Evolutionary conservation across 2,113 vertebrate species (phyloP).

Genomic region (Chionodraco myersi): DNA sequence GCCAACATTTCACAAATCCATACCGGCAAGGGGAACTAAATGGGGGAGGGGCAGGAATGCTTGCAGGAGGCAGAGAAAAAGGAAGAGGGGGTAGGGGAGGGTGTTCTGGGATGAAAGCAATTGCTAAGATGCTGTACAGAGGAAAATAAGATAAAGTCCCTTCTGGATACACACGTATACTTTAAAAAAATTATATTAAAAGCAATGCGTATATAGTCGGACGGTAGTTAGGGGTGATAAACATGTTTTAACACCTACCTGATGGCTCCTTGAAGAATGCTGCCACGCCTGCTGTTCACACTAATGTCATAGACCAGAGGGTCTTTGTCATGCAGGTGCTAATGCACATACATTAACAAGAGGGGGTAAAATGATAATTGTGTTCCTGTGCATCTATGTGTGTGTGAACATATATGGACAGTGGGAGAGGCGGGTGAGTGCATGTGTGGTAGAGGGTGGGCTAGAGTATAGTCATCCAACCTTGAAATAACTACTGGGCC

Average conservation of each 20-base stretch:
- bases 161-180: conserved; percentile 2
- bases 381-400: conserved; percentile 8
- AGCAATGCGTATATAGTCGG: background rate
- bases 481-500: conserved; percentile 60
- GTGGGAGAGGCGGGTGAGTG: background rate
- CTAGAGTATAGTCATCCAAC: conserved; percentile 42
- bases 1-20: conserved; percentile 73
- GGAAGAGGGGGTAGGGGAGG: conserved; percentile 36
- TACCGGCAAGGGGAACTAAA: conserved; percentile 50
- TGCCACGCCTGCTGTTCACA: conserved; percentile 52
- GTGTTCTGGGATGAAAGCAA: conserved; percentile 58
- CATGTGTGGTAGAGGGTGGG: background rate
- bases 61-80: conserved; percentile 62
- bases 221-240: conserved; percentile 2
- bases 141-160: conserved; percentile 15
- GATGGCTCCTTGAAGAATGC: conserved; percentile 54
- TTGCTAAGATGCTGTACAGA: conserved; percentile 48
- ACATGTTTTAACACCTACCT: conserved; percentile 32
- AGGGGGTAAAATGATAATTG: conserved; percentile 37
- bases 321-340: conserved; percentile 51
- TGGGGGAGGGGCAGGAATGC: conserved; percentile 68
- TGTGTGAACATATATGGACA: background rate
- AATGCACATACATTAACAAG: conserved; percentile 59
- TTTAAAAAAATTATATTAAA: conserved; percentile 10
- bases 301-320: conserved; percentile 40